These are phyloP conservation scores for Platycnemis pennipes DNA, from an alignment of 2,888 invertebrate species.

Conservation along the genomic window DNA sequence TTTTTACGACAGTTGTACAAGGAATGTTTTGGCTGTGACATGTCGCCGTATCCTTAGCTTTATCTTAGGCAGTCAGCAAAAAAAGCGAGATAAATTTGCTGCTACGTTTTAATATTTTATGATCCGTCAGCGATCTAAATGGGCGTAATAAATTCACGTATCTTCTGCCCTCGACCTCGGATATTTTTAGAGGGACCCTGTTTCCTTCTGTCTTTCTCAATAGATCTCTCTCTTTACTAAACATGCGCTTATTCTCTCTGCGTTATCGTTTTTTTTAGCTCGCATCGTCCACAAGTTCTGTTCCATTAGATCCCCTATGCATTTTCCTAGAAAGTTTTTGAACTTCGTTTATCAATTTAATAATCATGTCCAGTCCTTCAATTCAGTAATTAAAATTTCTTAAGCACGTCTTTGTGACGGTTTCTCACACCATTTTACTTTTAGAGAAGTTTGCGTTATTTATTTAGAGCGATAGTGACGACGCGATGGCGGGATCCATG, in stretches of 20 bases:
- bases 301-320: no score
- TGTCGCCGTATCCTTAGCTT: neutral
- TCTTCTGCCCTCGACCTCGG: neutral
- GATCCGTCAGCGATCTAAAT: slow-evolving; percentile 10
- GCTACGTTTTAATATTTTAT: slow-evolving; percentile 9
- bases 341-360: no score
- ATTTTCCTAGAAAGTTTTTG: no score
- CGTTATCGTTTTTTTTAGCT: no score
- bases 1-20: neutral
- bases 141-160: slow-evolving; percentile 18
- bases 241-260: neutral
- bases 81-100: neutral
- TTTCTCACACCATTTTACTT: no score
- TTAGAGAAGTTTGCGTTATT: no score
- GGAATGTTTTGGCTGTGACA: neutral
- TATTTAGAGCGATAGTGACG: no score
- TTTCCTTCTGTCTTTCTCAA: neutral
- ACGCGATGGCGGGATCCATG: no score
- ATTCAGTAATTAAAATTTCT: no score
- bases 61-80: neutral
- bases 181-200: neutral
- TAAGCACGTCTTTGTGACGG: no score
- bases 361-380: no score
- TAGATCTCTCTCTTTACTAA: neutral
- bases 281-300: no score